Percentiles rank a stretch among this genome's conserved stretches.
phyloP scores from a whole-genome alignment of 2,888 invertebrate species.

The Cyclophora punctaria region DNA sequence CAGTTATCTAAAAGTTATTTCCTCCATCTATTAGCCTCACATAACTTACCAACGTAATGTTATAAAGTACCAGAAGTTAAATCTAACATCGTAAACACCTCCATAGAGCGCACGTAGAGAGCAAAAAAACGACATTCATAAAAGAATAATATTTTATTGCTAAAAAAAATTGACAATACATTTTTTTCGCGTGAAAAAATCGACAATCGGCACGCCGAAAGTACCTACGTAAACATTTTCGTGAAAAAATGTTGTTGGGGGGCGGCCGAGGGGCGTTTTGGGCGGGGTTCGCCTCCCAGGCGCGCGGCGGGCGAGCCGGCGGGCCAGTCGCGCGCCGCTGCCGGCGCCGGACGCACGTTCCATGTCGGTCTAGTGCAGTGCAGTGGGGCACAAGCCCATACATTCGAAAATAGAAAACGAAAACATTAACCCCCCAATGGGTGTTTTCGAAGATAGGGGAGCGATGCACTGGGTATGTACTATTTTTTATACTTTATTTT shows the following conservation, averaged over 20 bases:
- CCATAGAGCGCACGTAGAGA: neutral
- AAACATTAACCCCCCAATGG: constrained; percentile 85
- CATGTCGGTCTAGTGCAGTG: constrained; percentile 65
- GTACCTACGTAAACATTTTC: constrained; percentile 24
- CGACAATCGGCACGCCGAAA: constrained; percentile 25
- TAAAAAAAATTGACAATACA: constrained; percentile 7
- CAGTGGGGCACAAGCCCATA: constrained; percentile 68
- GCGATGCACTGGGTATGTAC: constrained; percentile 92
- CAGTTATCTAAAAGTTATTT: too few species aligned
- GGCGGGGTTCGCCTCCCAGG: constrained; percentile 26
- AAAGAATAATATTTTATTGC: constrained; percentile 2
- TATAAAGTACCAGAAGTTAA: too few species aligned
- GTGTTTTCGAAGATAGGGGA: constrained; percentile 92
- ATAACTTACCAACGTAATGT: too few species aligned
- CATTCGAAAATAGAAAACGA: constrained; percentile 70
- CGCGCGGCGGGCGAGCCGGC: constrained; percentile 32
- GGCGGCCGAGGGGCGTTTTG: constrained; percentile 34
- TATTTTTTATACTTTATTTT: neutral
- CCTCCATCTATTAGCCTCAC: too few species aligned
- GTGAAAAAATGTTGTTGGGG: constrained; percentile 25
- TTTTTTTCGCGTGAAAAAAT: constrained; percentile 16
- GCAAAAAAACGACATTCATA: neutral
- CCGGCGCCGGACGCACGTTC: constrained; percentile 54
- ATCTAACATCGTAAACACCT: neutral
- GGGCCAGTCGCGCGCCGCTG: constrained; percentile 39